Conservation (phyloP, 2,888 invertebrate genomes). For the Blera fallax region DNA sequence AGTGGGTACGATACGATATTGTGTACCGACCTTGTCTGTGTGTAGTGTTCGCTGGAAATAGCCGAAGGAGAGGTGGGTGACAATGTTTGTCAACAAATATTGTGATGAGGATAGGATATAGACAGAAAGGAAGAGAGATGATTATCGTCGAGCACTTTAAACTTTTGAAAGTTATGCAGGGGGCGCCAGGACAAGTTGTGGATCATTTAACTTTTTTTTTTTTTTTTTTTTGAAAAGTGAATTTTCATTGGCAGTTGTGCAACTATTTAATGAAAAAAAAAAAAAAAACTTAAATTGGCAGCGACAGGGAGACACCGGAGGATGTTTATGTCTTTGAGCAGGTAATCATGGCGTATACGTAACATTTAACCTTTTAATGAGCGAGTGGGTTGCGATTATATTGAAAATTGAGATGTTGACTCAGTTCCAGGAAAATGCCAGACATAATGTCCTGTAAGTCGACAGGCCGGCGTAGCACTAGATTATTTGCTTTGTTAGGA, state of each 20-base stretch:
- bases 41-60: background rate
- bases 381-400: too few relatives aligned
- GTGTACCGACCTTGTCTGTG: constrained; percentile 21
- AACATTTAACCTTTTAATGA: constrained; percentile 33
- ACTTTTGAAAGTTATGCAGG: constrained; percentile 39
- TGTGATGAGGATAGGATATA: constrained; percentile 46
- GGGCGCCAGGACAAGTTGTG: constrained; percentile 40
- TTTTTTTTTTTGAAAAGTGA: constrained; percentile 35
- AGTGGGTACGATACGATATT: background rate
- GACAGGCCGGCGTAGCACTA: too few relatives aligned
- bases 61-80: constrained; percentile 20
- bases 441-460: too few relatives aligned
- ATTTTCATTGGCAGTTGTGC: constrained; percentile 20
- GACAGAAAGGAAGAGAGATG: constrained; percentile 2
- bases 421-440: too few relatives aligned
- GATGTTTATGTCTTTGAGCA: background rate
- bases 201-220: background rate
- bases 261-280: constrained; percentile 21
- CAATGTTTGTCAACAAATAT: constrained; percentile 66
- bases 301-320: constrained; percentile 6
- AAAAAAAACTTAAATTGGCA: constrained; percentile 22
- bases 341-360: constrained; percentile 27
- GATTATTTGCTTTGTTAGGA: too few relatives aligned
- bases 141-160: constrained; percentile 60
- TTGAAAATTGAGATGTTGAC: too few relatives aligned